phyloP scores from a whole-genome alignment of 2,113 vertebrate genomes.

The Cinclus cinclus region DNA sequence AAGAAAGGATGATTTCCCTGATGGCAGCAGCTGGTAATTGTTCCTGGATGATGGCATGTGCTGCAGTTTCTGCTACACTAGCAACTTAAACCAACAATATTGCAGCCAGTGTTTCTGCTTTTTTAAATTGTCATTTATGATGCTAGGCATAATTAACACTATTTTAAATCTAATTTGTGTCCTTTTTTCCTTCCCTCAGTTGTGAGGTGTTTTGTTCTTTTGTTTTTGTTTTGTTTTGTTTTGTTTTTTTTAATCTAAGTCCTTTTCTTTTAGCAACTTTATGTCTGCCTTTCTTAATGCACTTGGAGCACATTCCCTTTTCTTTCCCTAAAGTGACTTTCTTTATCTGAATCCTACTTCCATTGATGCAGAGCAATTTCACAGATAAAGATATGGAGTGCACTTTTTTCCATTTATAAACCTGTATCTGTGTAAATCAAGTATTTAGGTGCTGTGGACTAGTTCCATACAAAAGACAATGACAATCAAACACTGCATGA shows the following conservation, averaged over 20 bases:
- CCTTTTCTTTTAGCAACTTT: not conserved
- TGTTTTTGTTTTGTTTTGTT: not conserved
- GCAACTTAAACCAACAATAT: not conserved
- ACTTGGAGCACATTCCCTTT: not conserved
- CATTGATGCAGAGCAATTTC: not conserved
- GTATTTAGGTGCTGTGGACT: not conserved
- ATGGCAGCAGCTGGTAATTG: constrained; percentile 32
- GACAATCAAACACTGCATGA: not conserved
- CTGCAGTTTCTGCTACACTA: not conserved
- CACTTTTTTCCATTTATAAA: not conserved
- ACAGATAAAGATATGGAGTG: not conserved
- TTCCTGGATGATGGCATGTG: not conserved
- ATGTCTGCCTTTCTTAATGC: not conserved
- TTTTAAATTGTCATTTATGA: constrained; percentile 29
- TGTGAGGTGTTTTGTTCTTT: not conserved
- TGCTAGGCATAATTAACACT: constrained; percentile 6
- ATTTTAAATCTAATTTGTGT: not conserved
- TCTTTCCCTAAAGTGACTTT: not conserved
- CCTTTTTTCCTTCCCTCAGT: not conserved
- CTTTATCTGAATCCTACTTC: not conserved
- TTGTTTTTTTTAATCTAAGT: not conserved
- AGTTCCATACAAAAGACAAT: not conserved
- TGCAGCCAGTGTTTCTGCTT: not conserved
- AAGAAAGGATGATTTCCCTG: not conserved
- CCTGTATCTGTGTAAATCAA: not conserved